These are phyloP conservation scores for Macropodus opercularis DNA, from an alignment of 2,797 vertebrate species.

Conservation along the genomic window DNA sequence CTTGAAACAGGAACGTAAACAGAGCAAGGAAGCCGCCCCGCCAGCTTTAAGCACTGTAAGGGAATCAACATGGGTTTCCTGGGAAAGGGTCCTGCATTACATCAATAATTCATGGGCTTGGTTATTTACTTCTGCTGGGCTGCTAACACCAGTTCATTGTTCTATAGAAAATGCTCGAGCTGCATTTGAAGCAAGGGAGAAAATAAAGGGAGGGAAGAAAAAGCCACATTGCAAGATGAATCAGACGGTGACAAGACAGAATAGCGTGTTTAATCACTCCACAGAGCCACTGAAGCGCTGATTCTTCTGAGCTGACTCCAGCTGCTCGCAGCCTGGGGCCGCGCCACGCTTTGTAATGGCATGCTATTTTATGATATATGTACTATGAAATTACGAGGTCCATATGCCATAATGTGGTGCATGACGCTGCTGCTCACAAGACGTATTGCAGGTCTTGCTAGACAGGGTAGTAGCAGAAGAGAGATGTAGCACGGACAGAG, in stretches of 20 bases:
- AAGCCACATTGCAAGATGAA: slow-evolving; percentile 31
- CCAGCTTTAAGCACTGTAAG: slow-evolving; percentile 47
- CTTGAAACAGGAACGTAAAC: slow-evolving; percentile 5
- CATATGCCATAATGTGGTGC: slow-evolving; percentile 47
- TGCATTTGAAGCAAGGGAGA: slow-evolving; percentile 42
- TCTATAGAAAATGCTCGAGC: slow-evolving; percentile 48
- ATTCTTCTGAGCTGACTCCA: slow-evolving; percentile 35
- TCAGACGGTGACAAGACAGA: slow-evolving; percentile 50
- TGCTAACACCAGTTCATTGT: slow-evolving; percentile 60
- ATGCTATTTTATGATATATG: slow-evolving; percentile 59
- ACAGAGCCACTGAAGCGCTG: slow-evolving; percentile 29
- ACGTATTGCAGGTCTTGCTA: slow-evolving; percentile 40
- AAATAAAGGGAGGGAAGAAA: slow-evolving; percentile 10
- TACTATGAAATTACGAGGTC: slow-evolving; percentile 56
- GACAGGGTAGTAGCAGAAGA: slow-evolving; percentile 26
- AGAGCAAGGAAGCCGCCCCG: slow-evolving; percentile 33
- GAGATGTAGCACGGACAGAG: slow-evolving; percentile 50
- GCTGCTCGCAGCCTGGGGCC: slow-evolving; percentile 38
- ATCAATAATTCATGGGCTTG: slow-evolving; percentile 76
- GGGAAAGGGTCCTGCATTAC: slow-evolving; percentile 47
- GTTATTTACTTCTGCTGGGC: slow-evolving; percentile 71
- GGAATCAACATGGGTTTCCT: slow-evolving; percentile 59
- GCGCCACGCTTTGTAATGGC: slow-evolving; percentile 32
- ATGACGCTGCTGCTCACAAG: slow-evolving; percentile 39
- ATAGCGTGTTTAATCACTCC: slow-evolving; percentile 53